Evolutionary conservation across 2,888 invertebrate species (phyloP).

Genomic region (Neoitamus cyanurus): DNA sequence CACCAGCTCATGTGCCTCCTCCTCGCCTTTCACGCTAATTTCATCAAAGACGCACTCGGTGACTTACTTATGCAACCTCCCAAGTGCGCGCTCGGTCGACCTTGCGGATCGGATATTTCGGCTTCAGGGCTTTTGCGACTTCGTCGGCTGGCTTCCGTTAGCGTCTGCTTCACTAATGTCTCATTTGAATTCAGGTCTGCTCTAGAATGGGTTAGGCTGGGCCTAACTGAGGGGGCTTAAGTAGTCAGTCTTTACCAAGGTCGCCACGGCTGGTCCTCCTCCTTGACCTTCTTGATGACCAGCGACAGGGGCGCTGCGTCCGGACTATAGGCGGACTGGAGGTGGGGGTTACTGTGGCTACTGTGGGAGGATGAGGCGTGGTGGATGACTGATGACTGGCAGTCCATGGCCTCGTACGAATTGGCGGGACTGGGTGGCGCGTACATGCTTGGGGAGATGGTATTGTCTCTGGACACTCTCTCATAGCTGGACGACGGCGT

Average conservation of each 20-base stretch:
- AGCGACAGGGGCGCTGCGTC: conserved; percentile 73
- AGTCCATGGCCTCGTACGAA: conserved; percentile 67
- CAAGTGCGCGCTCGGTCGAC: conserved; percentile 8
- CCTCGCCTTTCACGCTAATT: not conserved
- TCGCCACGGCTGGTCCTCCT: conserved; percentile 83
- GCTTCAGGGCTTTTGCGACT: not conserved
- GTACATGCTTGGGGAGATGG: conserved; percentile 68
- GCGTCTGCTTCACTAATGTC: not conserved
- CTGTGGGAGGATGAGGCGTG: conserved; percentile 62
- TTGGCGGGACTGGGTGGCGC: conserved; percentile 71
- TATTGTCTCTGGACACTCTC: conserved; percentile 63
- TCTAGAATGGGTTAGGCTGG: conserved; percentile 2
- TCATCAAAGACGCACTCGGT: conserved; percentile 15
- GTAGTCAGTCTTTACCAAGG: conserved; percentile 72
- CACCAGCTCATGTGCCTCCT: not conserved
- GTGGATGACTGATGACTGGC: conserved; percentile 68
- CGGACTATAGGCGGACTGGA: conserved; percentile 52
- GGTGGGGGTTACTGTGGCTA: conserved; percentile 14
- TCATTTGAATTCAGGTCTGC: conserved; percentile 32
- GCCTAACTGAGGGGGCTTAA: conserved; percentile 1
- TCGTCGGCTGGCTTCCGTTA: conserved; percentile 10
- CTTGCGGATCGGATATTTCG: conserved; percentile 19
- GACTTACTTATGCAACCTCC: conserved; percentile 18
- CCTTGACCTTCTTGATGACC: conserved; percentile 75
- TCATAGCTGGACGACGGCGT: conserved; percentile 69